phyloP scores from a whole-genome alignment of 2,888 invertebrate species.

The Drosophila niveifrons region DNA sequence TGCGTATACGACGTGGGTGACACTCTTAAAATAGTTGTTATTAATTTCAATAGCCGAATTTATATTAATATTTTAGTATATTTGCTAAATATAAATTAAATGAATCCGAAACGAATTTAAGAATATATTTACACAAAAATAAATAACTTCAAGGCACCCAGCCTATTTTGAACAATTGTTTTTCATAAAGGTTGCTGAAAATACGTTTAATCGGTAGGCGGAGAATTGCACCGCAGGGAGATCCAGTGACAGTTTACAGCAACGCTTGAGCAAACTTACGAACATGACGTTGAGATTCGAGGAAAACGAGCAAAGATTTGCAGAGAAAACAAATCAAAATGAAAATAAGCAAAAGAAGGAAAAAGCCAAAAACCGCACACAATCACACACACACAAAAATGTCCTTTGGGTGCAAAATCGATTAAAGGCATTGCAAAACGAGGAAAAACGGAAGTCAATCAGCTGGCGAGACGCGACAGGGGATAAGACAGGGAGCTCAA shows the following conservation, averaged over 20 bases:
- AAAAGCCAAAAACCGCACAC: slow-evolving; percentile 46
- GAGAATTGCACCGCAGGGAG: slow-evolving; percentile 21
- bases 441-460: slow-evolving; percentile 81
- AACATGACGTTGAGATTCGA: slow-evolving; percentile 37
- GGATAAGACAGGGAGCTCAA: not conserved
- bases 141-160: not conserved
- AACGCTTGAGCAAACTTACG: slow-evolving; percentile 46
- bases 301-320: slow-evolving; percentile 31
- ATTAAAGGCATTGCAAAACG: slow-evolving; percentile 75
- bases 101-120: no score
- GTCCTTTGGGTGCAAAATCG: slow-evolving; percentile 84
- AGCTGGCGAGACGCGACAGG: slow-evolving; percentile 51
- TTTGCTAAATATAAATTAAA: no score
- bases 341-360: slow-evolving; percentile 46
- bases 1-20: not conserved
- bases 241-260: slow-evolving; percentile 47
- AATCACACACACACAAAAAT: slow-evolving; percentile 67
- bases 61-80: not conserved
- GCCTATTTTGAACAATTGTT: not conserved
- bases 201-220: not conserved
- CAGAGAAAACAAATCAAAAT: slow-evolving; percentile 70
- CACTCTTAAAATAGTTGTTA: slow-evolving; percentile 4
- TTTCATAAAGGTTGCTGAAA: not conserved
- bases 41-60: not conserved
- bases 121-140: not conserved